Evolutionary conservation across 2,797 vertebrate species (phyloP), one percentile per base, ranked within the genome.

Genomic region (Varecia variegata): DNA sequence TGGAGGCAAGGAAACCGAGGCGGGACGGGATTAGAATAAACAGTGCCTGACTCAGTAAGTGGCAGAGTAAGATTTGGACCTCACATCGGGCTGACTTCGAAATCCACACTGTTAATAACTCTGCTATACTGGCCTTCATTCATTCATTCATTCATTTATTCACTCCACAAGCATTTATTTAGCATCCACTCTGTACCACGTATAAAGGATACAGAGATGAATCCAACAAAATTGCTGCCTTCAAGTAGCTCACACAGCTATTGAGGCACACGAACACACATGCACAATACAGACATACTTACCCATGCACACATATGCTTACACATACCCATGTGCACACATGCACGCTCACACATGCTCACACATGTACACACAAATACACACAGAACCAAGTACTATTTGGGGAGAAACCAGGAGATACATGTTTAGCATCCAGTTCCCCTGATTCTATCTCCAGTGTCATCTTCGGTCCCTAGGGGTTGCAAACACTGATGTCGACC

Each of bases 261-360:
- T 5, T 23, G 82, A 68, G 40, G 58, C 32, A 32, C 50, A 81
- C 74, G 40, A 67, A 25, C 8, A 25, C 8, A 27, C 4, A 32
- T 10, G 27, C 13, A 17, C 25, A 21, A 32, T 27, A 21, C 50
- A 56, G 27, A 0, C 54, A 58, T 9, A 25, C 12, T 4, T 6
- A 38, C 23, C 30, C 25, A 50, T 7, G 17, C 10, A 27, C 2
- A 20, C 40, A 27, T 13, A 27, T 2, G 20, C 7, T 27, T 7
- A 12, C 18, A 13, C 5, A 21, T 9, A 38, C 35, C 6, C 10
- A 21, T 13, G 3, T 1, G 18, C 4, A 14, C 2, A 5, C 3
- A 18, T 1, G 14, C 5, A 52, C 1, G 2, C 15, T 50, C 1
- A 25, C 50, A 62, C 4, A 3, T 1, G 1, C n/a, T 10, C 3